Conservation (phyloP, 2,113 vertebrate genomes). For the Catharus minimus region DNA sequence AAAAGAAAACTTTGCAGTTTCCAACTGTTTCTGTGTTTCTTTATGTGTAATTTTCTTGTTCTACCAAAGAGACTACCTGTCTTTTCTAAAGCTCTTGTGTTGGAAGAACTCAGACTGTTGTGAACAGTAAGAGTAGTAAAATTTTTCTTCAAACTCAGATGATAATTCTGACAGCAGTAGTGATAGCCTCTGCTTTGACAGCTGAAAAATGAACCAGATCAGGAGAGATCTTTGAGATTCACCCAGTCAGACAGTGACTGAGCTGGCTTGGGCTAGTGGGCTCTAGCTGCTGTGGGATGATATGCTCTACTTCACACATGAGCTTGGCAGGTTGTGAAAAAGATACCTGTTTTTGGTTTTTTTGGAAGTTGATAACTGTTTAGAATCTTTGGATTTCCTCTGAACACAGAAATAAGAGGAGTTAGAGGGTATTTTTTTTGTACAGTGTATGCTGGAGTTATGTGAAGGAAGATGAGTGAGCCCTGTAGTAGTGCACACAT, state of each 20-base stretch:
- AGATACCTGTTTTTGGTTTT: neutral
- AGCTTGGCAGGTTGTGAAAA: neutral
- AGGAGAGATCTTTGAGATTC: neutral
- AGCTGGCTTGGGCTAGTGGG: neutral
- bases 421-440: neutral
- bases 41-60: neutral
- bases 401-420: neutral
- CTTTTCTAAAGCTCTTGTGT: neutral
- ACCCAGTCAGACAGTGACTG: neutral
- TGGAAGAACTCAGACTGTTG: neutral
- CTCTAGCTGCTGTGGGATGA: neutral
- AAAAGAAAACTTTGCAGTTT: neutral
- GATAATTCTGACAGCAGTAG: neutral
- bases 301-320: neutral
- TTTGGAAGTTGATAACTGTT: neutral
- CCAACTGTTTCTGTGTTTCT: neutral
- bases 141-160: neutral
- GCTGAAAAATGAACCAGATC: neutral
- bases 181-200: neutral
- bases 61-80: neutral
- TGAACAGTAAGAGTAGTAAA: neutral
- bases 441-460: neutral
- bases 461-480: neutral
- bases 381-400: neutral
- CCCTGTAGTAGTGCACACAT: neutral